These are phyloP conservation scores for Parapristionchus giblindavisi DNA, from an alignment of 2,888 invertebrate species.

Conservation along the genomic window DNA sequence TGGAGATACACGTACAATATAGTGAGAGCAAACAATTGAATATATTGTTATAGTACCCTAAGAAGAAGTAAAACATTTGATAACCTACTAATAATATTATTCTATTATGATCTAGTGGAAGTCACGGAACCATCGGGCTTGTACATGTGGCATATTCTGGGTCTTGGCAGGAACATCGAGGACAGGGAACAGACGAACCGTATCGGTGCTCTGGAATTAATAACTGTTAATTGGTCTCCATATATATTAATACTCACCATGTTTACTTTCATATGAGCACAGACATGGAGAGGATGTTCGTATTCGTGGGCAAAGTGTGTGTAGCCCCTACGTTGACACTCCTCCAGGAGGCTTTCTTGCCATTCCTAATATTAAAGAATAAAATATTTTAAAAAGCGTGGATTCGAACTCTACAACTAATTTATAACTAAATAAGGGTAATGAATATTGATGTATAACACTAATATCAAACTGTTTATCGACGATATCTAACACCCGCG, in stretches of 20 bases:
- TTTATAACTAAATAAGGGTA: too few species aligned
- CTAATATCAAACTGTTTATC: too few species aligned
- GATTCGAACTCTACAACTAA: neutral
- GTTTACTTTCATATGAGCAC: slow-evolving; percentile 24
- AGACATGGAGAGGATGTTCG: neutral
- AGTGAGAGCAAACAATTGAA: too few species aligned
- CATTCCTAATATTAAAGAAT: neutral
- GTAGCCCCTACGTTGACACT: neutral
- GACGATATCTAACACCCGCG: too few species aligned
- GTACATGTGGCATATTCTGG: neutral
- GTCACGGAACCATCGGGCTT: slow-evolving; percentile 29
- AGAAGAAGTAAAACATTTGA: too few species aligned
- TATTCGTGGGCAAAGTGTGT: slow-evolving; percentile 5
- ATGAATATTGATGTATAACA: too few species aligned
- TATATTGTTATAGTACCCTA: too few species aligned
- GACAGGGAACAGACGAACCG: neutral
- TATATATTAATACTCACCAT: neutral
- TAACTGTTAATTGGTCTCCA: neutral
- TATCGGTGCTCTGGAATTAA: neutral
- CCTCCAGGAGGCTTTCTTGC: neutral
- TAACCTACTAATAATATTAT: too few species aligned
- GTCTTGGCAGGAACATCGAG: slow-evolving; percentile 27
- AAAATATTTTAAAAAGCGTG: too few species aligned
- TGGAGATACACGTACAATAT: too few species aligned
- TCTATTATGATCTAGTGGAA: too few species aligned